Percentiles rank a stretch among this genome's conserved stretches.
Conservation (phyloP, 2,888 invertebrate genomes). For the Protophormia terraenovae region DNA sequence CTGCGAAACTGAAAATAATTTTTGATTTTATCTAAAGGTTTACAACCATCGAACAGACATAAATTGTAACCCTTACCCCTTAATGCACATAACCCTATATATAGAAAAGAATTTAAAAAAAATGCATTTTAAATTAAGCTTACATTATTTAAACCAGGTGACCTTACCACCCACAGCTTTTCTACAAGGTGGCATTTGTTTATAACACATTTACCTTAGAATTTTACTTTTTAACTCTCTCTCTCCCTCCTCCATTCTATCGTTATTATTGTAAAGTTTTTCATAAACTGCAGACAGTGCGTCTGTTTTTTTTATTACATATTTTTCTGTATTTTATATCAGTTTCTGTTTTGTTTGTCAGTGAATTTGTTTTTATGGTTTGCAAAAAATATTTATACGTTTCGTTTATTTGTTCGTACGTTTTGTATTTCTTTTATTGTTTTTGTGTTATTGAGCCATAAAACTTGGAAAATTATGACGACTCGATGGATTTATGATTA, state of each 20-base stretch:
- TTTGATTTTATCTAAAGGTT: conserved; percentile 48
- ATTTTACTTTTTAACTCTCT: neutral
- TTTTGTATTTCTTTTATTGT: conserved; percentile 34
- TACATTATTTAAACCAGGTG: neutral
- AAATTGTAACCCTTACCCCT: neutral
- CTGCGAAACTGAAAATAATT: conserved; percentile 35
- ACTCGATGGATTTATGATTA: conserved; percentile 78
- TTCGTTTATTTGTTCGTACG: conserved; percentile 7
- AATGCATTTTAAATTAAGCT: conserved; percentile 13
- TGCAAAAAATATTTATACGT: conserved; percentile 22
- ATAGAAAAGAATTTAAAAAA: neutral
- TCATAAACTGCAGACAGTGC: conserved; percentile 52
- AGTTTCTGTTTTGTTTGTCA: conserved; percentile 33
- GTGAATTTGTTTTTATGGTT: conserved; percentile 48
- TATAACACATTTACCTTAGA: neutral
- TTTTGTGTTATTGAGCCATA: conserved; percentile 73
- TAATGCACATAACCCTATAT: neutral
- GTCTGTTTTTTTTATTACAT: conserved; percentile 34
- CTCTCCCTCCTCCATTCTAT: neutral
- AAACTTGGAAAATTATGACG: conserved; percentile 79
- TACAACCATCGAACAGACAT: neutral
- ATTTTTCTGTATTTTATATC: conserved; percentile 15
- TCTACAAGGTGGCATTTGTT: neutral
- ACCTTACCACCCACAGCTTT: neutral
- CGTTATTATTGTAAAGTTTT: conserved; percentile 30